Percentiles rank a stretch among this genome's conserved stretches.
Conservation (phyloP, 2,888 invertebrate genomes). For the Watsonalla cultraria region DNA sequence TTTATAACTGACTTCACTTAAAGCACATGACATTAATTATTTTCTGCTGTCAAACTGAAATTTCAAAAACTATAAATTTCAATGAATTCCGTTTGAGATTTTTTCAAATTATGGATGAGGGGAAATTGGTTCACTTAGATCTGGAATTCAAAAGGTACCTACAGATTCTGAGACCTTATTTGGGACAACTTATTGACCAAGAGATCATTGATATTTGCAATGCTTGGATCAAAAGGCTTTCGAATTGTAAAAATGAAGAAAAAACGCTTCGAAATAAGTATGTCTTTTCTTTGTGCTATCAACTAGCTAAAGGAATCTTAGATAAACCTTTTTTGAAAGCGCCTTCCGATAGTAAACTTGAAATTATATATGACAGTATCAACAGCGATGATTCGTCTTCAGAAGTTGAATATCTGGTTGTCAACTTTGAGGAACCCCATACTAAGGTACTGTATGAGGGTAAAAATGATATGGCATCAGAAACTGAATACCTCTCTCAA, state of each 20-base stretch:
- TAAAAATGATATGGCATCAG: slow-evolving; percentile 25
- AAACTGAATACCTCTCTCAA: slow-evolving; percentile 34
- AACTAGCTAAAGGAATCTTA: slow-evolving; percentile 53
- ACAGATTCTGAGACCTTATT: slow-evolving; percentile 56
- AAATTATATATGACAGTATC: slow-evolving; percentile 35
- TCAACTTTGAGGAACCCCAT: slow-evolving; percentile 37
- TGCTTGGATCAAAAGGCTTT: slow-evolving; percentile 61
- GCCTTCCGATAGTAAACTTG: slow-evolving; percentile 39
- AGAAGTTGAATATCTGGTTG: slow-evolving; percentile 46
- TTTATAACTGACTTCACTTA: too few species aligned
- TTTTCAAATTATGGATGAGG: slow-evolving; percentile 41
- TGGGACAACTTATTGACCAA: slow-evolving; percentile 46
- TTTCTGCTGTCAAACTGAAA: background rate
- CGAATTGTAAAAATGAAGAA: slow-evolving; percentile 43
- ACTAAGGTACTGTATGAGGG: slow-evolving; percentile 37
- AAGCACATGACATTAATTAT: too few species aligned
- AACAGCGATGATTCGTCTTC: slow-evolving; percentile 43
- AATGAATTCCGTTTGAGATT: background rate
- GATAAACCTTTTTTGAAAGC: slow-evolving; percentile 48
- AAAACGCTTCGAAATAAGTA: slow-evolving; percentile 59
- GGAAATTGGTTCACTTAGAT: slow-evolving; percentile 41
- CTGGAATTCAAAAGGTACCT: slow-evolving; percentile 59
- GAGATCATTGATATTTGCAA: slow-evolving; percentile 52
- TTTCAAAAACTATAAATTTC: background rate
- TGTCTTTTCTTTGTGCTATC: slow-evolving; percentile 56